These are phyloP conservation scores for Caenorhabditis macrosperma DNA, from an alignment of 2,888 invertebrate species.

Conservation along the genomic window DNA sequence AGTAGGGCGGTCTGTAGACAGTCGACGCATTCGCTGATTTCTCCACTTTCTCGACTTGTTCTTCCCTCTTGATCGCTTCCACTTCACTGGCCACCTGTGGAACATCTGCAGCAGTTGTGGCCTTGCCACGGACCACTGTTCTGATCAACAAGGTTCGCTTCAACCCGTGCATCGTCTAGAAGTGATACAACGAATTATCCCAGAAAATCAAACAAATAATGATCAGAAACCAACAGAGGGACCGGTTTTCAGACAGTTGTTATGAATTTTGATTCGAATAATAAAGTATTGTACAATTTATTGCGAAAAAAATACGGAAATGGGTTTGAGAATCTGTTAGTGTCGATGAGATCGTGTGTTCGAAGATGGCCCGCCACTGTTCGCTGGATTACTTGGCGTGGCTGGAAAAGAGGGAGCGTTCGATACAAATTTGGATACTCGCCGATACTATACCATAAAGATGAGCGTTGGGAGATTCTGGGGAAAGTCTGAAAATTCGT, in stretches of 20 bases:
- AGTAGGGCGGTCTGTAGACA: conserved; percentile 66
- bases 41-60: background rate
- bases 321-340: background rate
- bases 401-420: conserved; percentile 22
- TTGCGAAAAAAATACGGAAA: background rate
- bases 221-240: background rate
- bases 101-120: conserved; percentile 26
- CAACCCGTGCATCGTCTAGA: conserved; percentile 40
- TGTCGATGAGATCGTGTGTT: conserved; percentile 52
- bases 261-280: background rate
- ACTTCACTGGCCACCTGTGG: background rate
- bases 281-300: background rate
- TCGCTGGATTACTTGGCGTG: conserved; percentile 14
- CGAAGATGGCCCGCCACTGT: conserved; percentile 32
- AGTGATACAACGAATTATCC: background rate
- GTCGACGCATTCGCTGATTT: conserved; percentile 56
- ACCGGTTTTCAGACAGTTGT: conserved; percentile 6
- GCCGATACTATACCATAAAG: conserved; percentile 29
- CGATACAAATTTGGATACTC: background rate
- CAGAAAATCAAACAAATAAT: background rate
- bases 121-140: conserved; percentile 31
- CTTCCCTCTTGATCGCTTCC: background rate
- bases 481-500: conserved; percentile 29
- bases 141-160: conserved; percentile 30
- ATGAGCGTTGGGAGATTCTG: conserved; percentile 51